Evolutionary conservation across 2,888 invertebrate species (phyloP).

Genomic region (Zhuqinia jingwanae): DNA sequence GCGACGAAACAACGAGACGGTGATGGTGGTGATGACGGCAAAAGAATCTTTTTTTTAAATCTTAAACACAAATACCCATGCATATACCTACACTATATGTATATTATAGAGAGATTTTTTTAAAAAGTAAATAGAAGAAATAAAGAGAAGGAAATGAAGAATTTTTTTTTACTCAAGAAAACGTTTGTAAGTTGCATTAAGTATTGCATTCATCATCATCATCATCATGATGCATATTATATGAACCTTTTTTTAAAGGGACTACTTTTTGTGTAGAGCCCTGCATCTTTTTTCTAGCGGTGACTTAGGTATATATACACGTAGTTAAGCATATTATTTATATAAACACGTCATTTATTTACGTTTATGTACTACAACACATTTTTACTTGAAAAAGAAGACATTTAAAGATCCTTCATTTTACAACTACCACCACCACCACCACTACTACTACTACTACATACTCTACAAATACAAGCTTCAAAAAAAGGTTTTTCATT

Average conservation of each 20-base stretch:
- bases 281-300: not conserved
- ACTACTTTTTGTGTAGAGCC: conserved; percentile 1
- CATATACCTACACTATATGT: too few species aligned
- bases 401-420: conserved; percentile 33
- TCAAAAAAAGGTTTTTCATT: conserved; percentile 21
- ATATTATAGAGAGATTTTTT: not conserved
- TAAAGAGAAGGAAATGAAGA: conserved; percentile 45
- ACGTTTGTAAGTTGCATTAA: not conserved
- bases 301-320: too few species aligned
- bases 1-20: not conserved
- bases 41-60: not conserved
- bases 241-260: not conserved
- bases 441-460: conserved; percentile 6
- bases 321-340: conserved; percentile 6
- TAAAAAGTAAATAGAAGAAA: conserved; percentile 22
- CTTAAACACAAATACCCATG: conserved; percentile 11
- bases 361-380: not conserved
- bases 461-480: not conserved
- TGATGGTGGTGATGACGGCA: conserved; percentile 51
- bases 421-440: conserved; percentile 3
- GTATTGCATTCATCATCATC: not conserved
- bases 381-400: not conserved
- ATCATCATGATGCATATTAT: too few species aligned
- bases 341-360: conserved; percentile 8
- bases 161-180: conserved; percentile 18